A percentile compares a stretch with the other conserved stretches of the same genome.
These are phyloP conservation scores for Torymus tubicola DNA, from an alignment of 2,888 invertebrate species.

Conservation along the genomic window DNA sequence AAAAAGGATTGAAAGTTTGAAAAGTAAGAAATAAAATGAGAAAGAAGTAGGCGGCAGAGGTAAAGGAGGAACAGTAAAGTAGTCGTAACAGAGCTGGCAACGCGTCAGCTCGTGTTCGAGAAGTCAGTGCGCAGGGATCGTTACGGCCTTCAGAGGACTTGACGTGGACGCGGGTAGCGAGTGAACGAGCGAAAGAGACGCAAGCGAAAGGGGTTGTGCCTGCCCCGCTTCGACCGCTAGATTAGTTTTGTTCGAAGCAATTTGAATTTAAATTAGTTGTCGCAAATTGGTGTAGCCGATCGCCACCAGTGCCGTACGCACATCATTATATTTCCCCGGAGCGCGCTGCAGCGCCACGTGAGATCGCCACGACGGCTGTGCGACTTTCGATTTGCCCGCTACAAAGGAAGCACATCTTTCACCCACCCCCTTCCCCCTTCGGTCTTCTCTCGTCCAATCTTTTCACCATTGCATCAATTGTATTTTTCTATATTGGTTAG, in stretches of 20 bases:
- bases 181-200: background rate
- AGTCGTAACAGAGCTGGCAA: too few species aligned
- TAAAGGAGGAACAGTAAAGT: too few species aligned
- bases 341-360: background rate
- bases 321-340: conserved; percentile 34
- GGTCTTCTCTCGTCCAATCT: too few species aligned
- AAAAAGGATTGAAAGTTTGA: too few species aligned
- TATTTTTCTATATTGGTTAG: too few species aligned
- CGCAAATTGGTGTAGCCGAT: conserved; percentile 71
- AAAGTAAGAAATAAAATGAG: too few species aligned
- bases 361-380: background rate
- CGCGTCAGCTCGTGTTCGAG: too few species aligned
- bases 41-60: too few species aligned
- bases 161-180: background rate
- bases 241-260: conserved; percentile 75
- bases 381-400: conserved; percentile 16
- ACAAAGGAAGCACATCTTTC: background rate
- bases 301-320: conserved; percentile 58
- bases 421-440: too few species aligned
- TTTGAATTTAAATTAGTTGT: conserved; percentile 76
- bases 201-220: conserved; percentile 25
- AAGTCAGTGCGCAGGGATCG: background rate
- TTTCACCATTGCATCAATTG: too few species aligned
- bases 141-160: conserved; percentile 18
- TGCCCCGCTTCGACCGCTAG: conserved; percentile 56